Conservation (phyloP, 1,140 invertebrate species). For the Drosophila tani region DNA sequence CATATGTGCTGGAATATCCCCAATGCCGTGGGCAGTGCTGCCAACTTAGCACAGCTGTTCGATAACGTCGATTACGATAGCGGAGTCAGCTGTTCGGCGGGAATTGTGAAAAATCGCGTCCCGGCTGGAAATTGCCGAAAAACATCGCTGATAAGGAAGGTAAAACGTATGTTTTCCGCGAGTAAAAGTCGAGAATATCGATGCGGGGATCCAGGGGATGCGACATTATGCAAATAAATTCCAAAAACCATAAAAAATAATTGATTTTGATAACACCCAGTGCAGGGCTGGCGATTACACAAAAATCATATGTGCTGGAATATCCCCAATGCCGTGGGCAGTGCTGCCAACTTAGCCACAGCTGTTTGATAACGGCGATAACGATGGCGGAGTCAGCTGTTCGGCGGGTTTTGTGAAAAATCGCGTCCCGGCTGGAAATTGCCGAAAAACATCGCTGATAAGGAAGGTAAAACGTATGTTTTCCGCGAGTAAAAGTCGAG, state of each 20-base stretch:
- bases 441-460: too few species aligned
- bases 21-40: neutral
- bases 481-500: neutral
- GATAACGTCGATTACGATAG: neutral
- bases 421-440: too few species aligned
- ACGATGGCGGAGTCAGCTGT: neutral
- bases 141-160: too few species aligned
- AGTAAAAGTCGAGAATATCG: neutral
- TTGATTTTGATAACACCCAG: neutral
- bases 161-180: neutral
- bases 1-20: constrained; percentile 1
- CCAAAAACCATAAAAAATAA: neutral
- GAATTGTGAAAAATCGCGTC: neutral
- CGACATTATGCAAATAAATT: constrained; percentile 29
- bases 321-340: neutral
- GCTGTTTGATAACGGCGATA: neutral
- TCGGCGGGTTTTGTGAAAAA: neutral
- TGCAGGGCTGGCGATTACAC: neutral
- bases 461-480: neutral
- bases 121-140: too few species aligned
- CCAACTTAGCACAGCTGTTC: neutral
- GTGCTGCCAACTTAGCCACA: neutral
- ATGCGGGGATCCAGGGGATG: constrained; percentile 54
- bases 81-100: neutral
- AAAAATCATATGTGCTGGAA: constrained; percentile 5